These are phyloP conservation scores for Phaetusa simplex DNA, from an alignment of 2,113 vertebrate species.

Conservation along the genomic window DNA sequence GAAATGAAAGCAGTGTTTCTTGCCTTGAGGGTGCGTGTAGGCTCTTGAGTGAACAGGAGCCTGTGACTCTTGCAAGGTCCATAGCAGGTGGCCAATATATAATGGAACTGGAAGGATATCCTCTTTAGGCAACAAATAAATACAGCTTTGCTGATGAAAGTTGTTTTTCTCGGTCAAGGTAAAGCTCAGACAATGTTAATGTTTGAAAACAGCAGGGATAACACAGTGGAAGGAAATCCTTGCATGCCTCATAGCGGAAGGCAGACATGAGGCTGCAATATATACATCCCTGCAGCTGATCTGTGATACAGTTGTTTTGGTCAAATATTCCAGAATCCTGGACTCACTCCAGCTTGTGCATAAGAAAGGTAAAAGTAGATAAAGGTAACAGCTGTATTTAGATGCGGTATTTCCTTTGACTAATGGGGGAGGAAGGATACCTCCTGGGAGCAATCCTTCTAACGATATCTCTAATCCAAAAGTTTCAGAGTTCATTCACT, in stretches of 20 bases:
- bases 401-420: slow-evolving; percentile 5
- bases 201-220: not conserved
- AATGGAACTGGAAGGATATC: slow-evolving; percentile 66
- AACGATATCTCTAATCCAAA: not conserved
- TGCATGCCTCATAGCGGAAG: slow-evolving; percentile 43
- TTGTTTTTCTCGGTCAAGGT: slow-evolving; percentile 50
- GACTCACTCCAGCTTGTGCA: slow-evolving; percentile 9
- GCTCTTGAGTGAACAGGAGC: not conserved
- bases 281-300: slow-evolving; percentile 59
- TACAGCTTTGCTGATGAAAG: slow-evolving; percentile 45
- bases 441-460: not conserved
- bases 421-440: not conserved
- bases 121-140: slow-evolving; percentile 39
- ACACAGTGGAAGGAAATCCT: slow-evolving; percentile 68
- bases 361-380: not conserved
- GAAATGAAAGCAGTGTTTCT: not conserved
- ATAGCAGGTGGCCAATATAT: slow-evolving; percentile 40
- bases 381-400: slow-evolving; percentile 32
- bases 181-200: slow-evolving; percentile 32
- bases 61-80: not conserved
- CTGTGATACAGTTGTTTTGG: not conserved
- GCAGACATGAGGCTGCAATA: not conserved
- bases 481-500: not conserved
- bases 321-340: not conserved
- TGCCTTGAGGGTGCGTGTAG: not conserved